Evolutionary conservation across 2,797 vertebrate genomes (phyloP), one percentile per base, ranked within the genome.

Genomic region (Sebastes vulpes): DNA sequence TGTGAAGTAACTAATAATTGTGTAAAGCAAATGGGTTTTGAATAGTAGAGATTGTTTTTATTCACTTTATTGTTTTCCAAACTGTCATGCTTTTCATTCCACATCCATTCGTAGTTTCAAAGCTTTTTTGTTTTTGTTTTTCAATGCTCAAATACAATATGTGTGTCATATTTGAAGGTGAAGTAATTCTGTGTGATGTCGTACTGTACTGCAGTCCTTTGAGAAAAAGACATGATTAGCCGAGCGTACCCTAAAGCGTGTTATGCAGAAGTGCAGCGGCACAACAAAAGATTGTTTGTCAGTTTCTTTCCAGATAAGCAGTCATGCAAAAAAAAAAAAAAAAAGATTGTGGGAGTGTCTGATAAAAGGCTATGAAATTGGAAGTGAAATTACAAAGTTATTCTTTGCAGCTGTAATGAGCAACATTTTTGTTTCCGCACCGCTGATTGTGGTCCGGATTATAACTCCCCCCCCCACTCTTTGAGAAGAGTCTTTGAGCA

Each of bases 371-470:
- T 38, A 56, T 86, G 26, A 59, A 85, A 87, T 28, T 66, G 20
- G 20, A 77, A 79, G 66, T 58, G 64, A 91, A 89, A 86, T 84
- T 77, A 81, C 46, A 77, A 67, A 69, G 73, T 81, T 58, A 54
- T 84, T 84, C 64, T 86, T 81, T 86, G 72, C 58, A 84, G 23
- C 72, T 77, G 16, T 87, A 90, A 91, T 84, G 78, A 89, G 75
- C 77, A 54, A 60, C 21, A 68, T 74, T 82, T 63, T 61, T 74
- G 82, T 75, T 89, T 81, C 76, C 78, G 82, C 82, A 73, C 72
- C 56, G 28, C 25, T 71, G 82, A 86, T 88, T 80, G 32, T 65
- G 57, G 71, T 82, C 76, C 23, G 77, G 80, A 87, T 90, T 86
- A 82, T 53, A 78, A 67, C 59, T 80, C 73, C 68, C 26, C 11